Evolutionary conservation across 1,140 invertebrate genomes (phyloP).

Genomic region (Bombus cullumanus): DNA sequence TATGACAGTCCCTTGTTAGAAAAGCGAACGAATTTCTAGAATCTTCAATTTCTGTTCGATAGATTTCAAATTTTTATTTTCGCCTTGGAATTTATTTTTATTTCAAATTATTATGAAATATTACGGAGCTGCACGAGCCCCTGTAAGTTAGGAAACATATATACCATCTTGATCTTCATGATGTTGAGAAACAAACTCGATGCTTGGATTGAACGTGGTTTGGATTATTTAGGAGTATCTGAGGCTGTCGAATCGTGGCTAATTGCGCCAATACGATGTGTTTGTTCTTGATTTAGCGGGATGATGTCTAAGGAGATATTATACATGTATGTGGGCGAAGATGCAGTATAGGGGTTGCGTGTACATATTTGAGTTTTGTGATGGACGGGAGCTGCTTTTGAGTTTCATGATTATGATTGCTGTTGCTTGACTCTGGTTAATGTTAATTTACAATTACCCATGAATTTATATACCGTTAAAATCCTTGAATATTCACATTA

Average conservation of each 20-base stretch:
- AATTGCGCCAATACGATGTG: neutral
- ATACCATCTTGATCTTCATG: neutral
- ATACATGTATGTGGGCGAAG: neutral
- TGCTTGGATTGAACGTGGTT: neutral
- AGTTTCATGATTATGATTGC: neutral
- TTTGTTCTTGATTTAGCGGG: neutral
- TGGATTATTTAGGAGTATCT: neutral
- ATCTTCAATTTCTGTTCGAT: too few relatives aligned
- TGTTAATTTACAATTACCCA: neutral
- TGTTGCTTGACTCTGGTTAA: neutral
- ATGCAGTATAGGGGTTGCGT: neutral
- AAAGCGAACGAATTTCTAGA: too few relatives aligned
- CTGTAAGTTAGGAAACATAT: neutral
- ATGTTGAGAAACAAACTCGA: neutral
- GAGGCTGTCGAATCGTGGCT: neutral
- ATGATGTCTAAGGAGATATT: neutral
- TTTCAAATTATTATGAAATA: neutral
- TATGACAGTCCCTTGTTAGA: too few relatives aligned
- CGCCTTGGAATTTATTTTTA: neutral
- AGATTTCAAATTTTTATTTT: neutral
- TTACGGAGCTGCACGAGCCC: neutral
- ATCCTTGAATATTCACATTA: neutral
- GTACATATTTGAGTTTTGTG: constrained; percentile 1
- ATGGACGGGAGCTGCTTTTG: neutral
- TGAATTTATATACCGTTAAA: neutral